phyloP scores from a whole-genome alignment of 2,113 vertebrate species.

The Oryzias melastigma region DNA sequence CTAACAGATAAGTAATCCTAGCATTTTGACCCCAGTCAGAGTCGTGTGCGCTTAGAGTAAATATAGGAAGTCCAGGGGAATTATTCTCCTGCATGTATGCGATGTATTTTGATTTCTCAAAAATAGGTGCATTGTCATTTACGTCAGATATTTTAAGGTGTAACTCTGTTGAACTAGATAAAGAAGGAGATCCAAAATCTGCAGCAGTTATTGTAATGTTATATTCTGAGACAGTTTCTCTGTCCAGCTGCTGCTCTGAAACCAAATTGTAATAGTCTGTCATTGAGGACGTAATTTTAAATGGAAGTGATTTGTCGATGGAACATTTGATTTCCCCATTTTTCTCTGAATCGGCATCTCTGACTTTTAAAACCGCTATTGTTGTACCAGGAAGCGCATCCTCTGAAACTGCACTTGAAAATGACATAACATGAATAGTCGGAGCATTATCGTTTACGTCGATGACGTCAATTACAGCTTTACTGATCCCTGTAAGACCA shows the following conservation, averaged over 20 bases:
- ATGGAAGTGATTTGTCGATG: conserved; percentile 35
- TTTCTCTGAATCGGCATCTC: conserved; percentile 50
- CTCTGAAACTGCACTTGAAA: conserved; percentile 14
- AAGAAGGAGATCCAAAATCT: conserved; percentile 48
- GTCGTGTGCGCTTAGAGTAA: conserved; percentile 34
- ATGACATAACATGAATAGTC: conserved; percentile 21
- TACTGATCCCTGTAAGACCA: conserved; percentile 45
- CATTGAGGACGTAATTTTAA: conserved; percentile 50
- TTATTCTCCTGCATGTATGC: conserved; percentile 61
- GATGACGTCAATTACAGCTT: conserved; percentile 53
- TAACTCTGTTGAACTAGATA: conserved; percentile 33
- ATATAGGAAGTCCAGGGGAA: conserved; percentile 44
- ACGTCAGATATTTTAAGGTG: conserved; percentile 59
- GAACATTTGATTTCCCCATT: conserved; percentile 51
- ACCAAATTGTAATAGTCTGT: conserved; percentile 57
- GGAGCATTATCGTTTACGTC: conserved; percentile 63
- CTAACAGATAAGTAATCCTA: conserved; percentile 37
- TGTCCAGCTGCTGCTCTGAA: conserved; percentile 40
- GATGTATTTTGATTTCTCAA: conserved; percentile 28
- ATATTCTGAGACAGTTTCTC: conserved; percentile 48
- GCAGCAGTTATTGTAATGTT: conserved; percentile 50
- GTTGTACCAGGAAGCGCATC: conserved; percentile 13
- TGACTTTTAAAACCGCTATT: conserved; percentile 53
- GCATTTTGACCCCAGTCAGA: conserved; percentile 54
- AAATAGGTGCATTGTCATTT: conserved; percentile 67